phyloP scores from a whole-genome alignment of 2,113 vertebrate genomes.

The Thalassoma bifasciatum region DNA sequence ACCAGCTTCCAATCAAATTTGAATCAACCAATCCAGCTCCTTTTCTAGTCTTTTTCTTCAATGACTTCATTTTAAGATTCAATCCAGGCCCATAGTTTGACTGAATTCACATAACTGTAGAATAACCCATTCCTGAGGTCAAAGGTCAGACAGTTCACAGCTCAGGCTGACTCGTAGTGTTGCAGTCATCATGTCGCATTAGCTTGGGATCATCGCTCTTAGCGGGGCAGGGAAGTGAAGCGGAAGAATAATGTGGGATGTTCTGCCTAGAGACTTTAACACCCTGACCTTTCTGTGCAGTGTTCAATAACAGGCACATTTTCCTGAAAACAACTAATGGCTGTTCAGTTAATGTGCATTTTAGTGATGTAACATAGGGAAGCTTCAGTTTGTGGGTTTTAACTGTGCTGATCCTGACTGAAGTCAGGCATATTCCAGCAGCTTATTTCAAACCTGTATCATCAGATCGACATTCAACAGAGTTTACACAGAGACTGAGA shows the following conservation, averaged over 20 bases:
- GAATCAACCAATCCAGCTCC: no score
- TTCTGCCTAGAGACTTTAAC: conserved; percentile 23
- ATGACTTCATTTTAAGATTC: no score
- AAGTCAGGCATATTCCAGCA: neutral
- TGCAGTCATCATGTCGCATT: conserved; percentile 14
- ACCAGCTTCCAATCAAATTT: no score
- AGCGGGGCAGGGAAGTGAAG: conserved; percentile 3
- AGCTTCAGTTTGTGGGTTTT: no score
- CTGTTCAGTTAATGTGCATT: neutral
- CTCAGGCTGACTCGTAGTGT: neutral
- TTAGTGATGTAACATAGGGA: no score
- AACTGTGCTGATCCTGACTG: neutral
- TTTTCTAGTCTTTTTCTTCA: no score
- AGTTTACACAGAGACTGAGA: conserved; percentile 23
- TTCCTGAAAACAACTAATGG: conserved; percentile 30
- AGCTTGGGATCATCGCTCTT: neutral
- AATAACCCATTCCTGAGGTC: neutral
- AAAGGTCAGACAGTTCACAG: neutral
- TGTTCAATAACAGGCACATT: conserved; percentile 18
- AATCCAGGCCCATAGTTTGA: no score
- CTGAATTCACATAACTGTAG: no score
- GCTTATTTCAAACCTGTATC: neutral
- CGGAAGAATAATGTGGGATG: conserved; percentile 11
- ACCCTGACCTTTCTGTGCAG: conserved; percentile 27
- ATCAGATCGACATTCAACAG: conserved; percentile 5